Conservation (phyloP, 2,888 invertebrate genomes). For the Notocelia uddmanniana region DNA sequence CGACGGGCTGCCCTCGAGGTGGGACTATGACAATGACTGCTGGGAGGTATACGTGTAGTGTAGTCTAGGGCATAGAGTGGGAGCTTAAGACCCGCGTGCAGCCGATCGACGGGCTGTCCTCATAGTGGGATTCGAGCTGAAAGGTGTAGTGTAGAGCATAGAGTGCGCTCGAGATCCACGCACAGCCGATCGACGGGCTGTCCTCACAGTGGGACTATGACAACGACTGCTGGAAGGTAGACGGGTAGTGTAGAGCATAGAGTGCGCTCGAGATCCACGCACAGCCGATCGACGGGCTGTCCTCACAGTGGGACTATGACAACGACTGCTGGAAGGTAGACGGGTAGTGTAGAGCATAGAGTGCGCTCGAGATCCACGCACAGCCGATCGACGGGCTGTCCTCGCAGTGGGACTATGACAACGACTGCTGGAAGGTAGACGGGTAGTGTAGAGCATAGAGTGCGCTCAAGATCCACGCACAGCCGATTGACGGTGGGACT, state of each 20-base stretch:
- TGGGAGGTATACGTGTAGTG: neutral
- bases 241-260: neutral
- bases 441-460: slow-evolving; percentile 72
- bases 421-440: slow-evolving; percentile 85
- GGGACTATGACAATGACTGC: neutral
- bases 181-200: neutral
- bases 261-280: neutral
- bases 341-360: neutral
- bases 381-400: slow-evolving; percentile 90
- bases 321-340: neutral
- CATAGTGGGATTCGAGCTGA: too few relatives aligned
- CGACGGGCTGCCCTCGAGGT: neutral
- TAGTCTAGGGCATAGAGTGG: neutral
- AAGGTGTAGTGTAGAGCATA: neutral
- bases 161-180: neutral
- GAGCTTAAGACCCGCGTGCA: slow-evolving; percentile 87
- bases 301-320: neutral
- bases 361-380: slow-evolving; percentile 87
- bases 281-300: neutral
- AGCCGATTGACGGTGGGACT: slow-evolving; percentile 92
- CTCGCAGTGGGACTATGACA: neutral
- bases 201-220: neutral
- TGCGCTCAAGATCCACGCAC: slow-evolving; percentile 88
- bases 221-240: neutral
- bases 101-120: slow-evolving; percentile 88